phyloP scores from a whole-genome alignment of 1,140 invertebrate species.

The Drosophila sechellia region DNA sequence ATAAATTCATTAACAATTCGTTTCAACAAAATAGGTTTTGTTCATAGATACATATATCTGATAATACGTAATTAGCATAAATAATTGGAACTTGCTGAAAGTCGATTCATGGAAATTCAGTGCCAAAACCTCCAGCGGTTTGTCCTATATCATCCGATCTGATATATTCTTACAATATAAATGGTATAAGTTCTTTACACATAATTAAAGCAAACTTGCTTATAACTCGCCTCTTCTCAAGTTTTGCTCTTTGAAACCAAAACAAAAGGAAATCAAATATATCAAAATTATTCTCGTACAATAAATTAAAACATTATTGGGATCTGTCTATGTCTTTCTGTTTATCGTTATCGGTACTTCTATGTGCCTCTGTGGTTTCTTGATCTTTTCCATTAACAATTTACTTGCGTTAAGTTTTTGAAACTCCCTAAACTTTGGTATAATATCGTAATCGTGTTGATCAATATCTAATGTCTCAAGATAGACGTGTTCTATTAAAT shows the following conservation, averaged over 20 bases:
- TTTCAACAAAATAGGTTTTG: slow-evolving; percentile 66
- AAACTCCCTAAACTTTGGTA: slow-evolving; percentile 71
- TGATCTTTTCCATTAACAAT: slow-evolving; percentile 27
- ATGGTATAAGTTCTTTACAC: slow-evolving; percentile 33
- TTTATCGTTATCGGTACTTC: slow-evolving; percentile 2
- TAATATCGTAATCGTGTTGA: slow-evolving; percentile 30
- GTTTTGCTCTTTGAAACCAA: not conserved
- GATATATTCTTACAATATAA: slow-evolving; percentile 42
- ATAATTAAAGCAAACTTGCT: slow-evolving; percentile 15
- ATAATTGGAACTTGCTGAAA: slow-evolving; percentile 47
- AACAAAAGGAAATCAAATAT: not conserved
- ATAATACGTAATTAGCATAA: slow-evolving; percentile 54
- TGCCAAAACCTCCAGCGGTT: slow-evolving; percentile 10
- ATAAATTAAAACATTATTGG: slow-evolving; percentile 15
- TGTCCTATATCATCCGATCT: slow-evolving; percentile 20
- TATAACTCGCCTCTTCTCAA: not conserved
- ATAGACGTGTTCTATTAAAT: slow-evolving; percentile 13
- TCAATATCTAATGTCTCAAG: slow-evolving; percentile 29
- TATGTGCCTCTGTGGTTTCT: slow-evolving; percentile 50
- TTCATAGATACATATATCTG: slow-evolving; percentile 34
- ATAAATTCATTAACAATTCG: slow-evolving; percentile 82
- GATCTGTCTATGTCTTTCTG: slow-evolving; percentile 11
- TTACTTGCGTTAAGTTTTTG: slow-evolving; percentile 44
- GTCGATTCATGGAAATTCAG: slow-evolving; percentile 29
- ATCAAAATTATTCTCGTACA: not conserved